Evolutionary conservation across 2,888 invertebrate genomes (phyloP), one percentile per base, ranked within the genome.

Genomic region (Acronicta aceris): DNA sequence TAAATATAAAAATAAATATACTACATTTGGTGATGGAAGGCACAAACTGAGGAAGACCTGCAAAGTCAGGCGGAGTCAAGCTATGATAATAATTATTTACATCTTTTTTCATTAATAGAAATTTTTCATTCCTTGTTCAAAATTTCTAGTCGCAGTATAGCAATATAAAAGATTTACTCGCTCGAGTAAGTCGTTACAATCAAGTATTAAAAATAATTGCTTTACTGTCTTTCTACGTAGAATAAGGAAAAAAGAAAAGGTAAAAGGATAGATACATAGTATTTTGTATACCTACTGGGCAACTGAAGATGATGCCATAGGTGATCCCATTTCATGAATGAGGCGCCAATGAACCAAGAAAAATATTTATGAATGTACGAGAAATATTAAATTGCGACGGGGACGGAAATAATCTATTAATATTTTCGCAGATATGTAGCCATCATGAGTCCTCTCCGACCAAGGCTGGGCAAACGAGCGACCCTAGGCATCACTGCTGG

Each of bases 381-480:
- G 21, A 21, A 21, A 21, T 21, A 21, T 21, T 21, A 21, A 21
- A 21, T 21, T 21, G 21, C n/a, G n/a, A n/a, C n/a, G n/a, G n/a
- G n/a, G n/a, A n/a, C n/a, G n/a, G n/a, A n/a, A n/a, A n/a, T n/a
- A n/a, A n/a, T n/a, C n/a, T n/a, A n/a, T n/a, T n/a, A n/a, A n/a
- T n/a, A n/a, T n/a, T 33, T 8, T 6, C 59, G 87, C 95, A 99
- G 99, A 86, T 99, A 99, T 88, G 97, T 98, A 92, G 99, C 99
- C 54, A 99, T 99, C 81, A 98, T 99, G 96, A 98, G 98, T 82
- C 99, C 99, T 0, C 93, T 99, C 64, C 96, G 97, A 67, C 99
- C 98, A 2, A 95, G 99, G 56, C 97, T 99, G 95, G 98, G 98
- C 27, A 97, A 97, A 82, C 95, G 97, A 27, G 96, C 97, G 13